A percentile compares a stretch with the other conserved stretches of the same genome.
phyloP scores from a whole-genome alignment of 2,888 invertebrate species.

The Tenthredo scrophulariae region DNA sequence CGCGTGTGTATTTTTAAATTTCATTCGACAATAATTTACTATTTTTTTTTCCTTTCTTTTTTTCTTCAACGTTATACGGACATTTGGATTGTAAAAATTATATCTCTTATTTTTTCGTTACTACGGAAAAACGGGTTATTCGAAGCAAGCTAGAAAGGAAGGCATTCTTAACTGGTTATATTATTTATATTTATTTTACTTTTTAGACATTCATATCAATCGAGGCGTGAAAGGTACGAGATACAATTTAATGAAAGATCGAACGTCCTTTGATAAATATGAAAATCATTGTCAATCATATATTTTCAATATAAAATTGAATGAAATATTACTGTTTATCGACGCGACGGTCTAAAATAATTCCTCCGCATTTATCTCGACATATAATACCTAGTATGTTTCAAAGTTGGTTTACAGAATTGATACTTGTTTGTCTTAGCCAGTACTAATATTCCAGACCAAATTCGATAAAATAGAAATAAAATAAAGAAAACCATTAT shows the following conservation, averaged over 20 bases:
- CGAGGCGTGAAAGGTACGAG: not conserved
- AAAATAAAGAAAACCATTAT: not conserved
- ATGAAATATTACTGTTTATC: not conserved
- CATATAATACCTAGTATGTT: not conserved
- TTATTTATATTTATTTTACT: constrained; percentile 17
- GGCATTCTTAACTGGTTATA: not conserved
- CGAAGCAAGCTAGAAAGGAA: not conserved
- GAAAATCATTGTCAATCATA: not conserved
- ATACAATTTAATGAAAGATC: not conserved
- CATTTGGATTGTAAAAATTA: not conserved
- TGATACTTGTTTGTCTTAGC: not conserved
- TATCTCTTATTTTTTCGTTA: not conserved
- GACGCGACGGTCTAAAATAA: constrained; percentile 3
- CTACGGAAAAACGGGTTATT: not conserved
- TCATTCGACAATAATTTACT: not conserved
- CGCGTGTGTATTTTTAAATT: not conserved
- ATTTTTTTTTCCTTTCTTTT: not conserved
- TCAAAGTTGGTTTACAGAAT: not conserved
- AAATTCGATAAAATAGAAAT: constrained; percentile 3
- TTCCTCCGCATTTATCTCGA: not conserved
- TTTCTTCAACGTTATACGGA: not conserved
- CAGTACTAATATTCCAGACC: constrained; percentile 41
- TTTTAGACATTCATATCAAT: not conserved
- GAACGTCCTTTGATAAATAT: not conserved
- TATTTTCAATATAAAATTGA: constrained; percentile 11